A percentile compares a stretch with the other conserved stretches of the same genome.
Evolutionary conservation across 2,797 vertebrate genomes (phyloP).

Genomic region (Scolopax rusticola): DNA sequence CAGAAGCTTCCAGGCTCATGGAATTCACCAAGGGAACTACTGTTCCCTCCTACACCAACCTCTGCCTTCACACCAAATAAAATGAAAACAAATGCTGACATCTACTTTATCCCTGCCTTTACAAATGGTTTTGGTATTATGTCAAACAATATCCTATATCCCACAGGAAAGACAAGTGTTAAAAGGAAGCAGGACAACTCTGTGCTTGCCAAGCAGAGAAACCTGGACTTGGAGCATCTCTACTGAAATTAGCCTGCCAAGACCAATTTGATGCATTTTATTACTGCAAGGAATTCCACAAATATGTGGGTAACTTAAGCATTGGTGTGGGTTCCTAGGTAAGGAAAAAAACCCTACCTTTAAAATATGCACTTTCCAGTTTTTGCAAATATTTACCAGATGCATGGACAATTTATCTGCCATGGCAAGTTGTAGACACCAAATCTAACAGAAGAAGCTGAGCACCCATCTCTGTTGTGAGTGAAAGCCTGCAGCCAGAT

Average conservation of each 20-base stretch:
- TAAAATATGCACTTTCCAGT: constrained; percentile 77
- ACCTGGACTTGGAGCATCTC: neutral
- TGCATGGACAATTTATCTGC: constrained; percentile 86
- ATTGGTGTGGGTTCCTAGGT: neutral
- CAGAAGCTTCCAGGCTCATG: neutral
- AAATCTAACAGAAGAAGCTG: constrained; percentile 76
- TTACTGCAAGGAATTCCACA: constrained; percentile 72
- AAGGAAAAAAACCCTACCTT: neutral
- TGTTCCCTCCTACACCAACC: neutral
- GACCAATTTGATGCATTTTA: constrained; percentile 43
- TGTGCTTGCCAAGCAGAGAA: neutral
- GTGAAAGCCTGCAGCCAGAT: constrained; percentile 59
- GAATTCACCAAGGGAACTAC: neutral
- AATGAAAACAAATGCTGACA: neutral
- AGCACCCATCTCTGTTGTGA: constrained; percentile 64
- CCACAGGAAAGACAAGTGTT: neutral
- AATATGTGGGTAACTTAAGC: constrained; percentile 74
- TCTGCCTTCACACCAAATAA: neutral
- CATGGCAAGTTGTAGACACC: constrained; percentile 85
- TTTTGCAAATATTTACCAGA: constrained; percentile 90
- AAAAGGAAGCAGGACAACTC: neutral
- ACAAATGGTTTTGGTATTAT: neutral
- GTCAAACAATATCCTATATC: neutral
- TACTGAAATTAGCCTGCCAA: constrained; percentile 25
- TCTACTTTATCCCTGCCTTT: neutral